phyloP scores from a whole-genome alignment of 1,140 invertebrate genomes.

The Leptestheria dahalacensis region DNA sequence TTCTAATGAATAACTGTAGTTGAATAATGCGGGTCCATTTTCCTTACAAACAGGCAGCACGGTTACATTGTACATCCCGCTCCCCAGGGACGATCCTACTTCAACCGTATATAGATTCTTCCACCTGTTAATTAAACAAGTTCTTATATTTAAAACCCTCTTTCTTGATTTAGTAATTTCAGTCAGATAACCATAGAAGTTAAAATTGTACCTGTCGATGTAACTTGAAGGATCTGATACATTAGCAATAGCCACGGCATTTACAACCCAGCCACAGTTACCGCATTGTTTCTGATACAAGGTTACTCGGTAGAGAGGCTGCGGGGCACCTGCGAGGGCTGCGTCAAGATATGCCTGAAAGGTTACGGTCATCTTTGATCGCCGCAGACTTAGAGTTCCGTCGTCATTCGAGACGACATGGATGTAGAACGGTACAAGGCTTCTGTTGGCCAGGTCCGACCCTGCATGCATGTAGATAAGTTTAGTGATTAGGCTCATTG shows the following conservation, averaged over 20 bases:
- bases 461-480: not conserved
- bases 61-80: not conserved
- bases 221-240: not conserved
- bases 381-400: not conserved
- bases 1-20: not conserved
- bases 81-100: not conserved
- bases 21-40: not conserved
- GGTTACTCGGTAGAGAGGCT: not conserved
- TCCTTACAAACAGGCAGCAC: not conserved
- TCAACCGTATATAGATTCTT: not conserved
- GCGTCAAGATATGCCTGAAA: not conserved
- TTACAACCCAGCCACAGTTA: no score
- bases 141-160: not conserved
- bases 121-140: not conserved
- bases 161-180: not conserved
- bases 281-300: not conserved
- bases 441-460: not conserved
- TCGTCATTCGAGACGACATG: not conserved
- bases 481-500: no score
- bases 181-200: no score
- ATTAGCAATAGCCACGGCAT: not conserved
- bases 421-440: not conserved
- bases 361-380: not conserved
- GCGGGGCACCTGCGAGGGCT: not conserved
- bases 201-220: not conserved